Evolutionary conservation across 2,113 vertebrate species (phyloP).

Genomic region (Albula glossodonta): DNA sequence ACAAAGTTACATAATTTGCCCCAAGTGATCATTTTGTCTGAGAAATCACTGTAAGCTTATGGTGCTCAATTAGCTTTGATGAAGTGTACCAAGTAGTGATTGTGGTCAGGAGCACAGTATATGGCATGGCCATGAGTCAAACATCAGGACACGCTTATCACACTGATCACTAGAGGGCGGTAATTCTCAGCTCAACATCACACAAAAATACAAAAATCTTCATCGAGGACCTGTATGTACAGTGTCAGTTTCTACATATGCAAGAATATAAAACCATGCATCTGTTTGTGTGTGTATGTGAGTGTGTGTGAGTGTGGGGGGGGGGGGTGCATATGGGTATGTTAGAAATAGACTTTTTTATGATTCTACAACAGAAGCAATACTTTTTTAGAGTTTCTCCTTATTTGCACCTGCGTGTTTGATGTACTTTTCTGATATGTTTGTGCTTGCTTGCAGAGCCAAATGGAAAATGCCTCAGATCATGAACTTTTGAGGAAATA

Average conservation of each 20-base stretch:
- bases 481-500: background rate
- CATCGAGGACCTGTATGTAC: too few species aligned
- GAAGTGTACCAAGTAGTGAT: background rate
- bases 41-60: background rate
- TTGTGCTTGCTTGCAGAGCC: background rate
- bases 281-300: background rate
- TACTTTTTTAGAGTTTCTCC: background rate
- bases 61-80: background rate
- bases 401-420: background rate
- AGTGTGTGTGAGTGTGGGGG: background rate
- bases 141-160: background rate
- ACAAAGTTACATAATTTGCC: background rate
- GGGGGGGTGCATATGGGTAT: too few species aligned
- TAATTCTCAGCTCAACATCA: background rate
- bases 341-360: background rate
- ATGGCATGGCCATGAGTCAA: background rate
- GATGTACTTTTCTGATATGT: background rate
- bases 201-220: background rate
- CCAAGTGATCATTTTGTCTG: background rate
- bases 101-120: background rate
- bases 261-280: too few species aligned
- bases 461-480: background rate
- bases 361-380: background rate
- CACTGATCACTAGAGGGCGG: conserved; percentile 4
- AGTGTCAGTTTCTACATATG: too few species aligned